Evolutionary conservation across 2,113 vertebrate genomes (phyloP), one percentile per base, ranked within the genome.

Genomic region (Ondatra zibethicus): DNA sequence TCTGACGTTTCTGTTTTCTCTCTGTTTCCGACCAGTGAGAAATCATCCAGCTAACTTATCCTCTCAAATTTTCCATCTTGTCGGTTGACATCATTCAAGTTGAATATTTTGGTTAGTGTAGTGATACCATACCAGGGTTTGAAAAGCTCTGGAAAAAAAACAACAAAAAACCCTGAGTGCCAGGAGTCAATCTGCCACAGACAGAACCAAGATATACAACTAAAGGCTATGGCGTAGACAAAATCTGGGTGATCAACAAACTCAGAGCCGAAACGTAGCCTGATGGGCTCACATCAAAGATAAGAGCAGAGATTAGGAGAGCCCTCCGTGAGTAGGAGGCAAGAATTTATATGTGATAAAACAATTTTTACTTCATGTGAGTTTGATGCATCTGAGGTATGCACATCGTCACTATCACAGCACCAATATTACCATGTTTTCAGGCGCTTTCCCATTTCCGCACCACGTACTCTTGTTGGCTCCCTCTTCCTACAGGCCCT

Each of bases 41-140:
- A 91, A 92, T 91, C 45, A 95, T 82, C 73, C 61, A 78, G 8
- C 42, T 89, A 27, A 36, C 95, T 85, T 76, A 86, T 78, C 55
- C 12, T 84, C 12, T 70, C 86, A 63, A 85, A 39, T 86, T 87
- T 19, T 93, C 45, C 42, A 68, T 31, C 65, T 55, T 5, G 13
- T 45, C 47, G 65, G 12, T 91, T 93, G 78, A 65, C 13, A 16
- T 89, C 58, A 66, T 77, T 19, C 25, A 55, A 33, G 21, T 84
- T 42, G 52, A 25, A 42, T 66, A 80, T 80, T 76, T 86, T 45
- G n/a, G 0, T 85, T 52, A 11, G 23, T 39, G 0, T 47, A 21
- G 4, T 88, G 70, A 86, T 52, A 92, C 45, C 5, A 80, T 39
- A 92, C 50, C 12, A 85, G 14, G 3, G 23, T 65, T 3, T 61